Conservation (phyloP, 2,797 vertebrate genomes). For the Sebastolobus alascanus region DNA sequence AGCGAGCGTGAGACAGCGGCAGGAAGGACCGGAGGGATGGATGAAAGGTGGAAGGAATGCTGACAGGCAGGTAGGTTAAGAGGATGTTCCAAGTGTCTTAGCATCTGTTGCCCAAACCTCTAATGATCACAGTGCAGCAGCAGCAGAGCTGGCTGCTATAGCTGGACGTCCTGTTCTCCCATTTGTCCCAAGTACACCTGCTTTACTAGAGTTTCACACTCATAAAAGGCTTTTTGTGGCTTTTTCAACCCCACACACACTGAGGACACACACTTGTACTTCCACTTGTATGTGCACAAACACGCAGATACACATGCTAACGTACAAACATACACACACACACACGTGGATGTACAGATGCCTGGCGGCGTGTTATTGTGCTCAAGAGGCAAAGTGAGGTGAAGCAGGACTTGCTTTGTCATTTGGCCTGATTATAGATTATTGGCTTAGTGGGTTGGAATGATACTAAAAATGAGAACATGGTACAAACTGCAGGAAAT, state of each 20-base stretch:
- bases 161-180: constrained; percentile 58
- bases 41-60: constrained; percentile 66
- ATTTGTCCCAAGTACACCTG: constrained; percentile 78
- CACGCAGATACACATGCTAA: background rate
- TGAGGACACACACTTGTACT: constrained; percentile 7
- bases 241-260: constrained; percentile 46
- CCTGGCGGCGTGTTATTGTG: background rate
- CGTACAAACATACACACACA: background rate
- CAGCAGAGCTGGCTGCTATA: constrained; percentile 26
- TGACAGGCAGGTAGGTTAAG: constrained; percentile 68
- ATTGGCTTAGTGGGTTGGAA: constrained; percentile 27
- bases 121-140: constrained; percentile 62
- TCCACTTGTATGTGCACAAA: background rate
- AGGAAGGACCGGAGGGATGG: constrained; percentile 38
- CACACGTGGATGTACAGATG: constrained; percentile 8
- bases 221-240: constrained; percentile 73
- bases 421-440: constrained; percentile 21
- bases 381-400: constrained; percentile 8
- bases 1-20: constrained; percentile 32
- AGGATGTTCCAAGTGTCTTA: constrained; percentile 56
- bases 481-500: constrained; percentile 24
- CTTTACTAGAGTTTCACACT: constrained; percentile 76
- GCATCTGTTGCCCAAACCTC: constrained; percentile 73
- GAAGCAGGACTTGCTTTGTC: constrained; percentile 3
- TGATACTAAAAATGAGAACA: constrained; percentile 34